Evolutionary conservation across 2,888 invertebrate genomes (phyloP).

Genomic region (Nephrocerus scutellatus): DNA sequence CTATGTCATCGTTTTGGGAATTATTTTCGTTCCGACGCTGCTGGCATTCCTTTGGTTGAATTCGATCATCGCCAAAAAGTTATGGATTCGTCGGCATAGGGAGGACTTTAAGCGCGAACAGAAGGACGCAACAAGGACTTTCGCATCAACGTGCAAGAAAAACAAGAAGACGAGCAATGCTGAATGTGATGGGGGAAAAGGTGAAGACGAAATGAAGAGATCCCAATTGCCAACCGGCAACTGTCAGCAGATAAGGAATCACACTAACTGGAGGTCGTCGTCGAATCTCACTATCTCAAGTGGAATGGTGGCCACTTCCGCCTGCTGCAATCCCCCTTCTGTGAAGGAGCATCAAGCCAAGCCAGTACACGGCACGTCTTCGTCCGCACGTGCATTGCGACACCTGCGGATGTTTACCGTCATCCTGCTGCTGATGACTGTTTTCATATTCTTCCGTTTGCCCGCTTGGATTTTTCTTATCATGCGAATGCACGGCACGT

Average conservation of each 20-base stretch:
- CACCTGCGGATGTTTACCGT: conserved; percentile 55
- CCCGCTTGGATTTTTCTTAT: conserved; percentile 53
- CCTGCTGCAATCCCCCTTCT: neutral
- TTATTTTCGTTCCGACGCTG: conserved; percentile 50
- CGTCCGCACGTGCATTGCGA: conserved; percentile 38
- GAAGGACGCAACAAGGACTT: too few relatives aligned
- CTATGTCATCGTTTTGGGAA: conserved; percentile 35
- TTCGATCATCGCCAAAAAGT: conserved; percentile 49
- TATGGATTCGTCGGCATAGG: conserved; percentile 48
- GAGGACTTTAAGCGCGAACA: too few relatives aligned
- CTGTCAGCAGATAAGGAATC: too few relatives aligned
- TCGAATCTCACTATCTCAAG: too few relatives aligned
- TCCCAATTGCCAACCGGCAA: too few relatives aligned
- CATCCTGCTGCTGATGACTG: conserved; percentile 51
- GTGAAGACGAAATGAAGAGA: too few relatives aligned
- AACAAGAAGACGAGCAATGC: too few relatives aligned
- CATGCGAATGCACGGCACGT: conserved; percentile 44
- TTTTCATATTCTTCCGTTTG: conserved; percentile 51
- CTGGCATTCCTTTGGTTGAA: conserved; percentile 51
- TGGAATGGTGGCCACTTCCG: neutral
- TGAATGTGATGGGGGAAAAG: too few relatives aligned
- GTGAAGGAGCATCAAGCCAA: conserved; percentile 11
- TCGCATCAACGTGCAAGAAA: too few relatives aligned
- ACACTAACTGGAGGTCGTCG: too few relatives aligned
- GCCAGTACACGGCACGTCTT: conserved; percentile 14